phyloP scores from a whole-genome alignment of 1,140 invertebrate genomes.

The Hylyphantes graminicola region DNA sequence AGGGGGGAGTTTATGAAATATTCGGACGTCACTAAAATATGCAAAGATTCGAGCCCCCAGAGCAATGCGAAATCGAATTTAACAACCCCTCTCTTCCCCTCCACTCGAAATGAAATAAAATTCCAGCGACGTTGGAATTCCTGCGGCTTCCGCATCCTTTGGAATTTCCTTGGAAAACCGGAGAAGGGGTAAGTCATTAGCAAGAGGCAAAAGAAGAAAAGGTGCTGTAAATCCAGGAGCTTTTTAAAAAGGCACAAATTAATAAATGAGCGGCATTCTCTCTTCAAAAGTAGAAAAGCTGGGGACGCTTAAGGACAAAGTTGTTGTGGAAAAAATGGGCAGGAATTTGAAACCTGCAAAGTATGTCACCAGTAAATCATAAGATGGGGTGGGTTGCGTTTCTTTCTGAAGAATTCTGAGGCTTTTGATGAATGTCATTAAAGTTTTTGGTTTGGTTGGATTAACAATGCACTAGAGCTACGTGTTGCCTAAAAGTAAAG shows the following conservation, averaged over 20 bases:
- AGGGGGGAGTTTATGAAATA: no score
- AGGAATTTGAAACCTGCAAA: conserved; percentile 52
- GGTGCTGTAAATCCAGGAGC: conserved; percentile 40
- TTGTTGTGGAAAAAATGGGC: neutral
- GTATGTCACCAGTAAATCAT: conserved; percentile 14
- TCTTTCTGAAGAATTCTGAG: no score
- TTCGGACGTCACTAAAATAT: no score
- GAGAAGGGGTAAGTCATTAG: neutral
- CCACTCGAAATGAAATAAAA: conserved; percentile 50
- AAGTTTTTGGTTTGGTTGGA: no score
- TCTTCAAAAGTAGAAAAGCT: neutral
- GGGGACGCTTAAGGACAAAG: conserved; percentile 1
- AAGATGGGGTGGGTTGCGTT: no score
- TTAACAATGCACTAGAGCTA: no score
- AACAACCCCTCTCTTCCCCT: conserved; percentile 6
- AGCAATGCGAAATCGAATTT: conserved; percentile 8
- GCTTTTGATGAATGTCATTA: no score
- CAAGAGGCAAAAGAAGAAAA: conserved; percentile 34
- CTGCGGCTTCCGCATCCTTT: conserved; percentile 31
- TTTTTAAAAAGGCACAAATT: conserved; percentile 58
- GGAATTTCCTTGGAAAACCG: conserved; percentile 15
- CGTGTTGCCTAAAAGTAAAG: no score
- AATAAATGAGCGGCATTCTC: conserved; percentile 37
- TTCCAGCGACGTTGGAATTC: conserved; percentile 46
- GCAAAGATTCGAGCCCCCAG: no score